Evolutionary conservation across 2,113 vertebrate genomes (phyloP).

Genomic region (Macrotus californicus): DNA sequence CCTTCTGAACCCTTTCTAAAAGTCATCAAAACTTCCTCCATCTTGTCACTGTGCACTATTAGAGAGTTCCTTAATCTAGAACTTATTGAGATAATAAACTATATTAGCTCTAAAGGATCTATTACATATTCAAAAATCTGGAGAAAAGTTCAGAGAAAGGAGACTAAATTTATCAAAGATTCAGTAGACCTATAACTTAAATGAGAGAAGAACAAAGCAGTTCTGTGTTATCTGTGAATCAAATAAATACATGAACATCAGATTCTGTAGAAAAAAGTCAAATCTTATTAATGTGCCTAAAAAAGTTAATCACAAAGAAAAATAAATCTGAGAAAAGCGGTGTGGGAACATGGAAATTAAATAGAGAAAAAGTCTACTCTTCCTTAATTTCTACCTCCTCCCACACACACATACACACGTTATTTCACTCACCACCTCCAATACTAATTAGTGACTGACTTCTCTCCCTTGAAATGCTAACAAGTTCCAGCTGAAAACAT

Average conservation of each 20-base stretch:
- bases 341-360: neutral
- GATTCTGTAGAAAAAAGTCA: neutral
- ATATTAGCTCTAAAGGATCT: neutral
- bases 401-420: neutral
- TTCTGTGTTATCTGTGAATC: neutral
- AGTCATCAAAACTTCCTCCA: neutral
- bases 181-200: neutral
- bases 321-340: neutral
- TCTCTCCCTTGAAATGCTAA: conserved; percentile 39
- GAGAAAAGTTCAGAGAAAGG: conserved; percentile 4
- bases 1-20: neutral
- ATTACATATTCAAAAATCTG: conserved; percentile 9
- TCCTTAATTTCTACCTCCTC: conserved; percentile 5
- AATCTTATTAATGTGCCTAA: neutral
- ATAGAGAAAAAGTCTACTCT: neutral
- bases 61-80: neutral
- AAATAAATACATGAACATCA: conserved; percentile 6
- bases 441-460: conserved; percentile 32
- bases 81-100: neutral
- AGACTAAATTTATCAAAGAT: neutral
- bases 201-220: neutral
- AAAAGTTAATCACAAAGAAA: conserved; percentile 31
- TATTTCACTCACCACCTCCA: neutral
- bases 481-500: conserved; percentile 15
- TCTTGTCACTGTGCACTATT: neutral